Percentiles rank a stretch among this genome's conserved stretches.
Evolutionary conservation across 2,888 invertebrate genomes (phyloP).

Genomic region (Latheticus oryzae): DNA sequence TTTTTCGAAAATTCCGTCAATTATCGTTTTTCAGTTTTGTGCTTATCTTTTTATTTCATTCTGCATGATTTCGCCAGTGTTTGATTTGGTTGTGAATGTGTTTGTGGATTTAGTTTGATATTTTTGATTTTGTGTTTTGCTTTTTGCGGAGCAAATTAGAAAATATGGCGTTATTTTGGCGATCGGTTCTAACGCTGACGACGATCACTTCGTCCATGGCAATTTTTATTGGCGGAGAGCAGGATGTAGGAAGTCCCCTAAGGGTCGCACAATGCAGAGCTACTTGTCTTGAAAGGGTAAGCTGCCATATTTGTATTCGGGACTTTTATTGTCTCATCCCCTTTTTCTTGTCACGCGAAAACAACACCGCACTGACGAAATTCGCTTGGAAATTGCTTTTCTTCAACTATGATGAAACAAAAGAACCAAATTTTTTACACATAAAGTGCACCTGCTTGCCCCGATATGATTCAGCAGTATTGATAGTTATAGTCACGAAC

Average conservation of each 20-base stretch:
- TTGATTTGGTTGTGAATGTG: slow-evolving; percentile 41
- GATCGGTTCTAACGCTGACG: slow-evolving; percentile 57
- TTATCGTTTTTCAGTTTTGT: slow-evolving; percentile 10
- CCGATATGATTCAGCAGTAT: slow-evolving; percentile 59
- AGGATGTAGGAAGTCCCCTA: slow-evolving; percentile 77
- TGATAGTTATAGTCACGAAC: slow-evolving; percentile 55
- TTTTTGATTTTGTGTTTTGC: slow-evolving; percentile 46
- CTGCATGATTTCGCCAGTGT: slow-evolving; percentile 35
- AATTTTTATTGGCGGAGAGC: slow-evolving; percentile 69
- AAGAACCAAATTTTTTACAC: slow-evolving; percentile 33
- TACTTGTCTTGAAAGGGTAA: slow-evolving; percentile 79
- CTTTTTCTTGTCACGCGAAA: neutral
- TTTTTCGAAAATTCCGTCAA: no score
- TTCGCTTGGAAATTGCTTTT: slow-evolving; percentile 23
- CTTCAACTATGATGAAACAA: slow-evolving; percentile 16
- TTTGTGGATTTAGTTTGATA: slow-evolving; percentile 41
- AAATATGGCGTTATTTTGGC: slow-evolving; percentile 59
- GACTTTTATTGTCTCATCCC: slow-evolving; percentile 38
- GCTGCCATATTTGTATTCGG: slow-evolving; percentile 47
- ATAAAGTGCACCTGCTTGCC: slow-evolving; percentile 56
- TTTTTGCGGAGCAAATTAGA: slow-evolving; percentile 6
- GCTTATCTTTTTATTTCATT: slow-evolving; percentile 8
- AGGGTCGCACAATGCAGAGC: slow-evolving; percentile 80
- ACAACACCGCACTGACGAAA: slow-evolving; percentile 1
- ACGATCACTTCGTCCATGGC: slow-evolving; percentile 58